Conservation (phyloP, 37 sponge, comb jelly and placozoan genomes). For the Beroe ovata region DNA sequence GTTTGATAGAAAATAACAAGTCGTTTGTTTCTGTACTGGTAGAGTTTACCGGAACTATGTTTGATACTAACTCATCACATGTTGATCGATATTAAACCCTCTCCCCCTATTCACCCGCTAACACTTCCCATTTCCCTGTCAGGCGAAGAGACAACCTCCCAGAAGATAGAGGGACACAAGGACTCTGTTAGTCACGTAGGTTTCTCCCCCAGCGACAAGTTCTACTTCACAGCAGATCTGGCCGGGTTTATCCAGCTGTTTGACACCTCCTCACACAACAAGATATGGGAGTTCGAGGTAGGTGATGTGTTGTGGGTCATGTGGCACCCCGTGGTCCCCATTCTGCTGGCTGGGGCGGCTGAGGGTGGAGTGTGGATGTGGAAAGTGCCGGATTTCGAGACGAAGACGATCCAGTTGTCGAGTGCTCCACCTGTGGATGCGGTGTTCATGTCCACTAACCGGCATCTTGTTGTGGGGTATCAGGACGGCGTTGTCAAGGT, state of each 20-base stretch:
- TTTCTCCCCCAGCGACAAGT: constrained; percentile 43
- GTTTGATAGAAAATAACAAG: too few species aligned
- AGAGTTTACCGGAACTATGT: too few species aligned
- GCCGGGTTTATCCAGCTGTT: constrained; percentile 51
- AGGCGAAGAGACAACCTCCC: constrained; percentile 47
- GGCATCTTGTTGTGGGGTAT: constrained; percentile 34
- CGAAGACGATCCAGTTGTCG: constrained; percentile 48
- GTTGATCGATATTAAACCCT: too few species aligned
- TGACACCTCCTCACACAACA: not conserved
- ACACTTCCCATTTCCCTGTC: not conserved
- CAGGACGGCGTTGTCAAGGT: constrained; percentile 57
- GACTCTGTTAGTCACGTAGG: constrained; percentile 54
- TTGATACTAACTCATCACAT: too few species aligned
- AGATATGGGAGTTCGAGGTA: constrained; percentile 64
- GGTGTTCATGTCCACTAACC: constrained; percentile 28
- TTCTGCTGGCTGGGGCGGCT: constrained; percentile 40
- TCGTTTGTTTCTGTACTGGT: too few species aligned
- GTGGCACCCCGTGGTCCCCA: constrained; percentile 64
- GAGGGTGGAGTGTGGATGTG: constrained; percentile 66
- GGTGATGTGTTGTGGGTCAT: constrained; percentile 66
- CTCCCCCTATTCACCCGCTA: not conserved
- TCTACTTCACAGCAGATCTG: constrained; percentile 64
- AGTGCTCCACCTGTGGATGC: constrained; percentile 19
- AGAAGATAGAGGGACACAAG: constrained; percentile 63
- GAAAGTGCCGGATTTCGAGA: constrained; percentile 42